Conservation (phyloP, 2,797 vertebrate genomes). For the Epinephelus awoara region DNA sequence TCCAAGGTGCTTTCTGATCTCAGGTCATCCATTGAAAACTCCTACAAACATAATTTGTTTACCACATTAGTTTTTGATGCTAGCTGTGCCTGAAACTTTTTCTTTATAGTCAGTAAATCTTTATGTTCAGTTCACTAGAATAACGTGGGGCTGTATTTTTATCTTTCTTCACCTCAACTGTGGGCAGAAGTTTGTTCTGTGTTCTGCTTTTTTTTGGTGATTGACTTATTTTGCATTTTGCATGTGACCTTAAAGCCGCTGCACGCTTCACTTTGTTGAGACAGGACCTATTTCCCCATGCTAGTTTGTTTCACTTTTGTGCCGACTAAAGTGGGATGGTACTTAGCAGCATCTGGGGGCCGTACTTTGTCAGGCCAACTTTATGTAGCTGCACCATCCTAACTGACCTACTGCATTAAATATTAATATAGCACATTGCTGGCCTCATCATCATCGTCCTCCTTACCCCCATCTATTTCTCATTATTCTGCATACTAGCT, state of each 20-base stretch:
- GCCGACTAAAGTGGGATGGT: constrained; percentile 63
- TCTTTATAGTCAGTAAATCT: constrained; percentile 14
- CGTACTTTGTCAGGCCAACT: constrained; percentile 72
- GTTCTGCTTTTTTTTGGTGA: background rate
- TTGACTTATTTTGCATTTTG: constrained; percentile 21
- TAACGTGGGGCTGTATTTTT: constrained; percentile 17
- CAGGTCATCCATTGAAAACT: constrained; percentile 8
- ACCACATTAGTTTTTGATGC: constrained; percentile 18
- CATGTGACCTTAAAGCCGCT: constrained; percentile 39
- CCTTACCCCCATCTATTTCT: constrained; percentile 49
- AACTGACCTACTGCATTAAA: constrained; percentile 77
- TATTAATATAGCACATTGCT: constrained; percentile 71
- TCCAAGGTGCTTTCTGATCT: constrained; percentile 26
- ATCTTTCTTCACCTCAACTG: constrained; percentile 9
- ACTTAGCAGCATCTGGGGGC: constrained; percentile 68
- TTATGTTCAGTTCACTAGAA: constrained; percentile 23
- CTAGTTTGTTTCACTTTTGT: constrained; percentile 69
- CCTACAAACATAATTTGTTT: constrained; percentile 5
- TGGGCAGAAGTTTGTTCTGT: background rate
- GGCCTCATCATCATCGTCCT: constrained; percentile 65
- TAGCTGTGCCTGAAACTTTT: constrained; percentile 20
- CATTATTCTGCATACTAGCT: constrained; percentile 48
- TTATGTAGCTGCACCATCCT: constrained; percentile 72
- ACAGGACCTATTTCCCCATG: constrained; percentile 49
- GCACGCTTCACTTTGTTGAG: constrained; percentile 53